Evolutionary conservation across 2,888 invertebrate species (phyloP), one percentile per base, ranked within the genome.

Genomic region (Ectemnius cavifrons): DNA sequence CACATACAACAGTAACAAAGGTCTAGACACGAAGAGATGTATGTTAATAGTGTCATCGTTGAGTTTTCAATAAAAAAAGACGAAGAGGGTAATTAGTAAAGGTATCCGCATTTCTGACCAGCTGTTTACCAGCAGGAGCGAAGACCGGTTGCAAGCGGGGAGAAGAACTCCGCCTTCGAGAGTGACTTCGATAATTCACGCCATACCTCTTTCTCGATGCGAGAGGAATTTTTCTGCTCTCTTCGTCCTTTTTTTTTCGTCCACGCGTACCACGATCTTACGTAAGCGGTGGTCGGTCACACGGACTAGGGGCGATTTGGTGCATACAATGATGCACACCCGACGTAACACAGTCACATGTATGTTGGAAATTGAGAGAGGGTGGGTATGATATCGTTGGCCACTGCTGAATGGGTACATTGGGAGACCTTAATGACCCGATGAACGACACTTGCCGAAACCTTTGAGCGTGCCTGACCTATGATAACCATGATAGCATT

Each of bases 391-490:
- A 14, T 52, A 14, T 52, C 52, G n/a, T 11, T n/a, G 6, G 1
- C n/a, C 16, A 52, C 2, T 4, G 4, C n/a, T 13, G 18, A 11
- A 37, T 18, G 18, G 28, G 13, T n/a, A 23, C 20, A 63, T 6
- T 60, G 14, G 23, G 46, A 60, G 68, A 68, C 56, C 57, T 61
- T 69, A 72, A 69, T 72, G 67, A 70, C 52, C 57, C 67, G n/a
- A 68, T 46, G 63, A 72, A 59, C 64, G 64, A 70, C 65, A 68
- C 61, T 46, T 58, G 59, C 18, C 70, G 64, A 68, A 73, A 80
- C 68, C 80, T 73, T 73, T 71, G 63, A 71, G 66, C 56, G 67
- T 71, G 71, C 67, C 80, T 76, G 80, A 81, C 80, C 80, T 79
- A 80, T 49, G 81, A 78, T 78, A 81, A 78, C 67, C 13, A 60